Percentiles rank a stretch among this genome's conserved stretches.
These are phyloP conservation scores for Diaprepes abbreviatus DNA, from an alignment of 2,888 invertebrate species.

Conservation along the genomic window DNA sequence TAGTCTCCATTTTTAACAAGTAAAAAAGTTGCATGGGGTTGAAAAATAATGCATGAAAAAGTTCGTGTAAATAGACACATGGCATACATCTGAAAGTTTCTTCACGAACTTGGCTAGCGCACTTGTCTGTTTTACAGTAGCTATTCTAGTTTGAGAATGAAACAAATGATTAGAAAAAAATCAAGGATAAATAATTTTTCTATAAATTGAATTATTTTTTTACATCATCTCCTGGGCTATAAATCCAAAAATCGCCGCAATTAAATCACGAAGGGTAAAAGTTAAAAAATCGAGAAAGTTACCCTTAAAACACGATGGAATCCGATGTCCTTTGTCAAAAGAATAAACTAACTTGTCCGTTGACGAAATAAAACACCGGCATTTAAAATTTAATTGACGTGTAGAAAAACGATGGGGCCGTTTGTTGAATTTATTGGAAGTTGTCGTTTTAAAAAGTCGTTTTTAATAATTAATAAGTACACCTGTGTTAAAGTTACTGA, in stretches of 20 bases:
- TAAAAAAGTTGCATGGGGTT: too few relatives aligned
- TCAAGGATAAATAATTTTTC: too few relatives aligned
- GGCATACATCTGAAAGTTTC: too few relatives aligned
- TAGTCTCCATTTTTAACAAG: too few relatives aligned
- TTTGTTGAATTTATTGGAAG: slow-evolving; percentile 61
- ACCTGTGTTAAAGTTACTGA: slow-evolving; percentile 55
- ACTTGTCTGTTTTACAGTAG: too few relatives aligned
- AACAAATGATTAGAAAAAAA: too few relatives aligned
- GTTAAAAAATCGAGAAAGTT: slow-evolving; percentile 52
- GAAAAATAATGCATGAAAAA: too few relatives aligned
- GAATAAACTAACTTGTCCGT: slow-evolving; percentile 66
- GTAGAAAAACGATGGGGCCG: slow-evolving; percentile 60
- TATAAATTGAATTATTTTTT: too few relatives aligned
- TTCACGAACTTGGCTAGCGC: too few relatives aligned
- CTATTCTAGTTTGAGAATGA: too few relatives aligned
- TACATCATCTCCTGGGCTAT: background rate
- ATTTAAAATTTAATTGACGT: slow-evolving; percentile 66
- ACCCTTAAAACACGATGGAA: slow-evolving; percentile 62
- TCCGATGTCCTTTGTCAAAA: slow-evolving; percentile 64
- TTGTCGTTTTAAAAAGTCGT: slow-evolving; percentile 66
- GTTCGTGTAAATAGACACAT: too few relatives aligned
- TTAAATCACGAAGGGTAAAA: slow-evolving; percentile 4
- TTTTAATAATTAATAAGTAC: slow-evolving; percentile 58
- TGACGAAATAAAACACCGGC: slow-evolving; percentile 58
- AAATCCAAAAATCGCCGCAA: background rate